Evolutionary conservation across 2,888 invertebrate genomes (phyloP).

Genomic region (Alcis repandata): DNA sequence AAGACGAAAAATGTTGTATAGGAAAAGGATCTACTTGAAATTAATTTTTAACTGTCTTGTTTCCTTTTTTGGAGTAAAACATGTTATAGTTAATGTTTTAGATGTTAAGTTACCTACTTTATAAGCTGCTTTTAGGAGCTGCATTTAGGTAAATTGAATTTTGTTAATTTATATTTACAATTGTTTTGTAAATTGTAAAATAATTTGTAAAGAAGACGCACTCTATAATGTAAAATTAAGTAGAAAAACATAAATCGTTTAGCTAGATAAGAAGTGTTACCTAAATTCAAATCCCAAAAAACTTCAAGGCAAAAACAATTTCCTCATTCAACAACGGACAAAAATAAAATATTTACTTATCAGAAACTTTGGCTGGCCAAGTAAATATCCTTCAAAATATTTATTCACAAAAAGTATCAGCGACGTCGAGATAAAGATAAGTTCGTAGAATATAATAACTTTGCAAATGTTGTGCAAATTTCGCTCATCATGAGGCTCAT

Average conservation of each 20-base stretch:
- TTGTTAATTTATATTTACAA: no score
- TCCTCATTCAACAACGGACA: slow-evolving; percentile 17
- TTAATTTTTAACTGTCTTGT: not conserved
- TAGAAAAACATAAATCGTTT: not conserved
- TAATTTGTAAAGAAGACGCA: no score
- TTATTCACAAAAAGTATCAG: slow-evolving; percentile 33
- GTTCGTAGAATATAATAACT: slow-evolving; percentile 54
- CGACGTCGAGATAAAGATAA: slow-evolving; percentile 46
- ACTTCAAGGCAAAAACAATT: slow-evolving; percentile 27
- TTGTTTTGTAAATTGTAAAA: no score
- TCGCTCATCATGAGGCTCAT: slow-evolving; percentile 52
- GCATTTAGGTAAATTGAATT: no score
- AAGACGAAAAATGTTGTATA: not conserved
- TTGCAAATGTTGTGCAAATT: slow-evolving; percentile 59
- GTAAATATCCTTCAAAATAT: slow-evolving; percentile 34
- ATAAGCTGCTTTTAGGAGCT: no score
- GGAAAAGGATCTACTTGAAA: not conserved
- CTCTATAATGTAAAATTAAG: no score
- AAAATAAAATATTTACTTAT: slow-evolving; percentile 33
- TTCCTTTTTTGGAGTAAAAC: not conserved
- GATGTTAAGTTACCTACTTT: no score
- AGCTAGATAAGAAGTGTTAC: not conserved
- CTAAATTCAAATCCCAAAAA: slow-evolving; percentile 14
- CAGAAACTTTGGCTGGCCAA: slow-evolving; percentile 30
- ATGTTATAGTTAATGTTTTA: no score